phyloP scores from a whole-genome alignment of 2,888 invertebrate genomes.

The Amiota mariae region DNA sequence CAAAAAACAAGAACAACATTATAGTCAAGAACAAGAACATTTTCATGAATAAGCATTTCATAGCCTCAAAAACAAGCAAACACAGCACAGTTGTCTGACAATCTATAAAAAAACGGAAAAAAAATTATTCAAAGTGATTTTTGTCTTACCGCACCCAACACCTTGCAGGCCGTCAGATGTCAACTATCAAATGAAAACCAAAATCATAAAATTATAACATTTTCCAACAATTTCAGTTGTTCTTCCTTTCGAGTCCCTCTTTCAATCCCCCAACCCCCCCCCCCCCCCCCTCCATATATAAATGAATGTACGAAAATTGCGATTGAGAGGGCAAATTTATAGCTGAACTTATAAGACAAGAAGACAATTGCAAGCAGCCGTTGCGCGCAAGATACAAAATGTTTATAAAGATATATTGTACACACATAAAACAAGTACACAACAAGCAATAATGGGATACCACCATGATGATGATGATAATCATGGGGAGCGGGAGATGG shows the following conservation, averaged over 20 bases:
- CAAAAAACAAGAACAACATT: not conserved
- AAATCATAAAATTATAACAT: slow-evolving; percentile 13
- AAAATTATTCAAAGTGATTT: not conserved
- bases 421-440: not conserved
- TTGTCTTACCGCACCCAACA: no score
- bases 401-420: not conserved
- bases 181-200: not conserved
- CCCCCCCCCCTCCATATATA: no score
- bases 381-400: not conserved
- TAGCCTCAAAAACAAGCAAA: not conserved
- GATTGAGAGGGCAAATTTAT: slow-evolving; percentile 5
- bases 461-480: not conserved
- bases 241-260: no score
- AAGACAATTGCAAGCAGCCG: slow-evolving; percentile 4
- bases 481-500: not conserved
- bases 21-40: not conserved
- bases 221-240: not conserved
- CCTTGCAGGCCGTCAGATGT: no score
- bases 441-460: not conserved
- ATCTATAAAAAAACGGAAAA: not conserved
- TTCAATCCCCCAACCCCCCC: no score
- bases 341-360: not conserved
- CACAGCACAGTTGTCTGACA: not conserved
- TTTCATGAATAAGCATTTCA: slow-evolving; percentile 14
- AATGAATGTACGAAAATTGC: not conserved